Conservation (phyloP, 2,113 vertebrate genomes). For the Perccottus glenii region DNA sequence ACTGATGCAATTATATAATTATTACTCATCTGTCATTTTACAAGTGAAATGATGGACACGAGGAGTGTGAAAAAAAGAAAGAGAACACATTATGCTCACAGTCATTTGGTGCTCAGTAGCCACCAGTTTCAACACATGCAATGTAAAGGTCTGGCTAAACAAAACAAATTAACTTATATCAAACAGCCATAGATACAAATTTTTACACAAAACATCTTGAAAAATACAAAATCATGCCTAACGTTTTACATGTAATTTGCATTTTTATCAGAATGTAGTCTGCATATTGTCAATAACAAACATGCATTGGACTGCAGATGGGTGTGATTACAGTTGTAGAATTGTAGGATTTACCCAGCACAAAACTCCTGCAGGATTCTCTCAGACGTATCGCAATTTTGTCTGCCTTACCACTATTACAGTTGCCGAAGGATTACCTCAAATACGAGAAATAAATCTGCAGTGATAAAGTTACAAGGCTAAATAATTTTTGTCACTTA, state of each 20-base stretch:
- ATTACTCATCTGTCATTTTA: conserved; percentile 51
- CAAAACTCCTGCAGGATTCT: conserved; percentile 32
- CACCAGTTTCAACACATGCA: conserved; percentile 9
- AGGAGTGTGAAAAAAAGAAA: conserved; percentile 54
- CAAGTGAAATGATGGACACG: conserved; percentile 36
- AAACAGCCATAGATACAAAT: neutral
- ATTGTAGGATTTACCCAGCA: conserved; percentile 2
- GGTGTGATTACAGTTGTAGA: too few species aligned
- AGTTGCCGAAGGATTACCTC: conserved; percentile 48
- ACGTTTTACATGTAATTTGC: too few species aligned
- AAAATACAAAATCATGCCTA: too few species aligned
- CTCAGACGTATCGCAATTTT: conserved; percentile 27
- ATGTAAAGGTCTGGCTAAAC: neutral
- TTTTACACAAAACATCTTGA: too few species aligned
- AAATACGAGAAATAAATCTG: conserved; percentile 61
- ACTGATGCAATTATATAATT: conserved; percentile 43
- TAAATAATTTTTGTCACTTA: conserved; percentile 52
- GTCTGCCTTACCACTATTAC: conserved; percentile 53
- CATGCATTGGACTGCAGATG: too few species aligned
- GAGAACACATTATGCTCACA: conserved; percentile 41
- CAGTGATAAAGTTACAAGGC: conserved; percentile 40
- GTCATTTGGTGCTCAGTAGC: conserved; percentile 11
- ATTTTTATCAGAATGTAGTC: too few species aligned
- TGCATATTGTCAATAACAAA: too few species aligned
- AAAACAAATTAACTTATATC: neutral